Percentiles rank a stretch among this genome's conserved stretches.
These are phyloP conservation scores for Ceuthmochares aereus DNA, from an alignment of 2,113 vertebrate genomes.

Conservation along the genomic window DNA sequence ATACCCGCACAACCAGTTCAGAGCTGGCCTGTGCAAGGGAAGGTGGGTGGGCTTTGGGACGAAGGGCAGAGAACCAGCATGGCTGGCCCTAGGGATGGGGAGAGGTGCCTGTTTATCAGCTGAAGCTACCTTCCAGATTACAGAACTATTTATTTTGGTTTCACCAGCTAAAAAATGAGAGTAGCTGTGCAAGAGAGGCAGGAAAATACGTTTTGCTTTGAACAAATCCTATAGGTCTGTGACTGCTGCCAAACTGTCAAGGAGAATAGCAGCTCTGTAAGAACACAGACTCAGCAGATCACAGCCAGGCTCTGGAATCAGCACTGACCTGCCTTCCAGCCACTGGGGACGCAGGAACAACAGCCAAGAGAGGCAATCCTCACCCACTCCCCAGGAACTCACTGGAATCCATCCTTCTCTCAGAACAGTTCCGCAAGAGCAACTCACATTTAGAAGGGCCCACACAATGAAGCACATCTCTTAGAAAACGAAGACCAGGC, in stretches of 20 bases:
- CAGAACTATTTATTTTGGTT: neutral
- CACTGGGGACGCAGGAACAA: neutral
- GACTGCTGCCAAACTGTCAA: neutral
- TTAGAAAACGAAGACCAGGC: neutral
- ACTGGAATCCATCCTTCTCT: neutral
- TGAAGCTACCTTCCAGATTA: neutral
- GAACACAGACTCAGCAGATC: neutral
- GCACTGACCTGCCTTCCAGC: neutral
- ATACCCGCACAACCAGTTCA: neutral
- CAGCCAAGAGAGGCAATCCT: neutral
- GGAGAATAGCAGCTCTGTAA: neutral
- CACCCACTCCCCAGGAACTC: neutral
- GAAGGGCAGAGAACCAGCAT: accelerated
- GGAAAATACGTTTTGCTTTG: neutral
- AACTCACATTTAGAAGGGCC: neutral
- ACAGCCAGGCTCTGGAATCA: neutral
- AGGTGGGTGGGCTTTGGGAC: neutral
- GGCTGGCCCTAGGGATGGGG: neutral
- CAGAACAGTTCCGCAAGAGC: neutral
- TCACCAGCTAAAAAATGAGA: neutral
- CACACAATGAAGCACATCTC: neutral
- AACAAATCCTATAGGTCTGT: neutral
- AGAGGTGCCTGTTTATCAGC: neutral
- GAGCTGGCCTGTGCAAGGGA: neutral
- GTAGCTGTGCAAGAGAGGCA: neutral